Evolutionary conservation across 1,140 invertebrate genomes (phyloP).

Genomic region (Zaprionus ornatus): DNA sequence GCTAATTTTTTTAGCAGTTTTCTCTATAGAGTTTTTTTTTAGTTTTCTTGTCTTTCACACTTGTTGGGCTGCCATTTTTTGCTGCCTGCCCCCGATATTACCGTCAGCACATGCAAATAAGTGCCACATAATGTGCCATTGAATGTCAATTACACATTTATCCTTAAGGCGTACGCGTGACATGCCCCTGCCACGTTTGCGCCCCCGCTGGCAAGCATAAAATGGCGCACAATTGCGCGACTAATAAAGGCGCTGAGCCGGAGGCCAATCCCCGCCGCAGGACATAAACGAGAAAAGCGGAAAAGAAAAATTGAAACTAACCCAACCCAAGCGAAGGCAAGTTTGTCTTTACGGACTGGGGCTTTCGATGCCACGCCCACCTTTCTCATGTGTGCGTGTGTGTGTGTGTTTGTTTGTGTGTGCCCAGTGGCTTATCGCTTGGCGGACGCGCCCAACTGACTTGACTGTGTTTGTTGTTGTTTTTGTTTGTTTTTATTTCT

Average conservation of each 20-base stretch:
- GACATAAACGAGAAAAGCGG: slow-evolving; percentile 35
- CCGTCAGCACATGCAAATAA: slow-evolving; percentile 65
- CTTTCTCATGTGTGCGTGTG: not conserved
- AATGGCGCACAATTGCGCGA: slow-evolving; percentile 40
- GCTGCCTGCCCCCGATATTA: slow-evolving; percentile 39
- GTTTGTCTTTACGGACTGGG: slow-evolving; percentile 38
- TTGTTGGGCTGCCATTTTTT: slow-evolving; percentile 15
- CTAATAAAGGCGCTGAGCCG: slow-evolving; percentile 38
- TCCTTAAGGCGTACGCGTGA: slow-evolving; percentile 25
- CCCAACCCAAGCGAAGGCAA: slow-evolving; percentile 63
- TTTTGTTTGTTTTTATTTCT: slow-evolving; percentile 28
- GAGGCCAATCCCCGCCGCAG: slow-evolving; percentile 50
- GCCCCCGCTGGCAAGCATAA: not conserved
- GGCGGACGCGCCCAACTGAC: slow-evolving; percentile 22
- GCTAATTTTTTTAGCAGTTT: not conserved
- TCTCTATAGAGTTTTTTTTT: not conserved
- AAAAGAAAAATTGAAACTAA: slow-evolving; percentile 78
- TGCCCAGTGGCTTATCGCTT: slow-evolving; percentile 11
- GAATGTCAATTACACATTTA: slow-evolving; percentile 72
- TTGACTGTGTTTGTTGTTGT: slow-evolving; percentile 10
- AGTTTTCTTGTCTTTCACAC: not conserved
- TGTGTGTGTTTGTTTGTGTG: slow-evolving; percentile 24
- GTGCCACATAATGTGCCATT: slow-evolving; percentile 68
- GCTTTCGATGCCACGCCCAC: slow-evolving; percentile 23
- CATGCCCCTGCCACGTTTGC: not conserved